Percentiles rank a stretch among this genome's conserved stretches.
Evolutionary conservation across 2,113 vertebrate genomes (phyloP).

Genomic region (Gavia stellata): DNA sequence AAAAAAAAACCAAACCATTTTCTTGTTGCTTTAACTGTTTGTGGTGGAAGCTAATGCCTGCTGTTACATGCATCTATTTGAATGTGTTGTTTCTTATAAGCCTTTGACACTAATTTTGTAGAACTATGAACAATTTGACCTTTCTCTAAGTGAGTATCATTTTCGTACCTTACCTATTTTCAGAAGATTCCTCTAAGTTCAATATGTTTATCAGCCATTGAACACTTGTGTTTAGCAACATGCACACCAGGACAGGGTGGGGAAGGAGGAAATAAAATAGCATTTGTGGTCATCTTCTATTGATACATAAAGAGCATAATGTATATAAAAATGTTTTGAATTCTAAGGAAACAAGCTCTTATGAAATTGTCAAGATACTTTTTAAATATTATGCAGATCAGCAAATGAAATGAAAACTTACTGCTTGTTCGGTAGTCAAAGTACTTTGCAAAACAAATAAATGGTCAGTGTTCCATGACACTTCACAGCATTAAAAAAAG

Average conservation of each 20-base stretch:
- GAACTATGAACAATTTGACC: background rate
- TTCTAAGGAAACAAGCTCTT: slow-evolving; percentile 71
- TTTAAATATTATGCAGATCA: slow-evolving; percentile 66
- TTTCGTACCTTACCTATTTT: background rate
- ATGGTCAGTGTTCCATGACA: slow-evolving; percentile 40
- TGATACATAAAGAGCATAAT: slow-evolving; percentile 35
- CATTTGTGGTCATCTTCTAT: background rate
- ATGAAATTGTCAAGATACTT: slow-evolving; percentile 37
- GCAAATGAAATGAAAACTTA: slow-evolving; percentile 39
- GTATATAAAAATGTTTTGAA: background rate
- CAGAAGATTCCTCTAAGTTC: background rate
- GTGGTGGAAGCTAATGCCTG: background rate
- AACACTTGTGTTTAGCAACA: accelerated
- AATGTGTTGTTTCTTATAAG: background rate
- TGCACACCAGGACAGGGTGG: background rate
- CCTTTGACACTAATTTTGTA: background rate
- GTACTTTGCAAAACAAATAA: slow-evolving; percentile 60
- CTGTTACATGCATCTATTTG: background rate
- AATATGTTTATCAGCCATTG: accelerated
- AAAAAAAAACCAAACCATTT: background rate
- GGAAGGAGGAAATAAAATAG: background rate
- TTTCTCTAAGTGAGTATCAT: background rate
- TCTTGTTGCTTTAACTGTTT: background rate
- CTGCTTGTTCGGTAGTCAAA: slow-evolving; percentile 59
- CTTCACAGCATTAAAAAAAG: slow-evolving; percentile 52